phyloP scores from a whole-genome alignment of 2,888 invertebrate genomes.

The Odiellus spinosus region DNA sequence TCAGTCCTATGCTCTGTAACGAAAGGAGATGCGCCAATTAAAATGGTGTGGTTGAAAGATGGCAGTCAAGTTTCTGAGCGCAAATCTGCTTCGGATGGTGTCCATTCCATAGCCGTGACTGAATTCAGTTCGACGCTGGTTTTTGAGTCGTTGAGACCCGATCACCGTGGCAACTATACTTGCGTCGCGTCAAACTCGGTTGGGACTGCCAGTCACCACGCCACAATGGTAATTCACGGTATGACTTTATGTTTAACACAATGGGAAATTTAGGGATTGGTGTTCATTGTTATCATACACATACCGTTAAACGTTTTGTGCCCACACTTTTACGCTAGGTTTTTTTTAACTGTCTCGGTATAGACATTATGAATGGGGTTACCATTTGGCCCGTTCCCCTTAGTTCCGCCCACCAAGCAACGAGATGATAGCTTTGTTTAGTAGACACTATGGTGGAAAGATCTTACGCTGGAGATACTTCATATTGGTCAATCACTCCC shows the following conservation, averaged over 20 bases:
- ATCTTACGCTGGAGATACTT: no score
- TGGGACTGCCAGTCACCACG: slow-evolving; percentile 25
- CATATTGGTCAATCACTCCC: no score
- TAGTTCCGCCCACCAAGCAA: no score
- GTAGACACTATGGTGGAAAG: no score
- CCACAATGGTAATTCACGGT: slow-evolving; percentile 24
- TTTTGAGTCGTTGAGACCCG: slow-evolving; percentile 26
- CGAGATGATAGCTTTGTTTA: no score
- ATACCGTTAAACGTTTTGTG: not conserved
- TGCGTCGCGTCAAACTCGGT: slow-evolving; percentile 26
- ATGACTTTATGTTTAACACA: slow-evolving; percentile 7
- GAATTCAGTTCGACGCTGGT: slow-evolving; percentile 27
- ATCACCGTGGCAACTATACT: slow-evolving; percentile 27
- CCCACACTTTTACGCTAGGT: not conserved
- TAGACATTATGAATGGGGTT: no score
- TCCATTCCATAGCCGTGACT: slow-evolving; percentile 22
- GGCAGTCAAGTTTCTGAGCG: no score
- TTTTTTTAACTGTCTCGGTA: not conserved
- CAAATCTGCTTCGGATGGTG: slow-evolving; percentile 18
- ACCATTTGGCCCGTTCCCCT: no score
- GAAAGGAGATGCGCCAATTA: slow-evolving; percentile 26
- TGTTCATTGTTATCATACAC: not conserved
- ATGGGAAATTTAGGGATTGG: not conserved
- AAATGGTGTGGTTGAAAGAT: slow-evolving; percentile 31
- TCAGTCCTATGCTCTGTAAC: slow-evolving; percentile 31